These are phyloP conservation scores for Oreochromis tanganicae DNA, from an alignment of 2,113 vertebrate species.

Conservation along the genomic window DNA sequence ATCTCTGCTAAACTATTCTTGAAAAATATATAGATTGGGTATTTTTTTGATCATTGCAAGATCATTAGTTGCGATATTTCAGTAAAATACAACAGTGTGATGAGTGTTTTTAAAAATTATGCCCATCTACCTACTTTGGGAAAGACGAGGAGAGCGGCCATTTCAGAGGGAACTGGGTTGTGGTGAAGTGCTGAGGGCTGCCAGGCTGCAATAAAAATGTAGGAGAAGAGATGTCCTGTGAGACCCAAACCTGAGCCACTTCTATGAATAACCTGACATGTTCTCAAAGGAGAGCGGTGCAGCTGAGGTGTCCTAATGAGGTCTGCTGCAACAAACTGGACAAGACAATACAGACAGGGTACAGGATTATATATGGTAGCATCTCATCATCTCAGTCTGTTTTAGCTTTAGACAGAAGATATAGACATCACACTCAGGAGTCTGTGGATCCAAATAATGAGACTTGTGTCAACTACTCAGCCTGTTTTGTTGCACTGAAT, in stretches of 20 bases:
- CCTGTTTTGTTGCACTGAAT: not conserved
- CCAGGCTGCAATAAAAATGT: constrained; percentile 17
- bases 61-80: not conserved
- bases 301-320: constrained; percentile 46
- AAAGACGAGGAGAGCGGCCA: not conserved
- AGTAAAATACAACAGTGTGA: not conserved
- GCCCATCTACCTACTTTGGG: not conserved
- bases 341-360: not conserved
- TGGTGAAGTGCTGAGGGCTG: not conserved
- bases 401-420: not conserved
- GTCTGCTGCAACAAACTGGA: constrained; percentile 11
- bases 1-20: constrained; percentile 4
- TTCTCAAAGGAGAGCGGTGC: constrained; percentile 30
- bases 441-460: not conserved
- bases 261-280: constrained; percentile 62
- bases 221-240: not conserved
- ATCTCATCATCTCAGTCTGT: not conserved
- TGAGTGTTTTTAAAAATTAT: constrained; percentile 6
- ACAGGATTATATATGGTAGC: not conserved
- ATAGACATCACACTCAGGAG: not conserved
- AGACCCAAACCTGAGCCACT: constrained; percentile 34
- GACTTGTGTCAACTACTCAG: not conserved
- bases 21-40: not conserved
- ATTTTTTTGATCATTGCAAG: not conserved
- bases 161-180: constrained; percentile 31